Percentiles rank a stretch among this genome's conserved stretches.
Evolutionary conservation across 2,888 invertebrate species (phyloP).

Genomic region (Sussaba pulchella): DNA sequence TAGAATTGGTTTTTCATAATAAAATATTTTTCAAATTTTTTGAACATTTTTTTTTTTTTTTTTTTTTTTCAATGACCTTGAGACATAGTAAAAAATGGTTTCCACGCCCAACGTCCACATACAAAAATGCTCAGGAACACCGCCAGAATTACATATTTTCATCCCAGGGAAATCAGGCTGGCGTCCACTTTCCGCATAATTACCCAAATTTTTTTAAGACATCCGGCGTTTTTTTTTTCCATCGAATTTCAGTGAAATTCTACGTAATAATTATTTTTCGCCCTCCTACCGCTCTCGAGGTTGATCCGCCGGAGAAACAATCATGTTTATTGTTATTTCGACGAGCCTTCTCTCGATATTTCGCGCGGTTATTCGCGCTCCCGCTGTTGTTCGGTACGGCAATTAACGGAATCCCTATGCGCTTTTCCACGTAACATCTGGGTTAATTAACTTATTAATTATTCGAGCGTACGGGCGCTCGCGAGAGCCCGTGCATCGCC

Average conservation of each 20-base stretch:
- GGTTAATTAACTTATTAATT: conserved; percentile 59
- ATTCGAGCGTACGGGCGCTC: conserved; percentile 26
- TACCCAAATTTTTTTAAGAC: too few species aligned
- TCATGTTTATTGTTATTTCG: neutral
- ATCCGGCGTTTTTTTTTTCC: too few species aligned
- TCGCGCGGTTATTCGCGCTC: conserved; percentile 5
- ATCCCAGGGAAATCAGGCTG: too few species aligned
- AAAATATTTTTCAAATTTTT: too few species aligned
- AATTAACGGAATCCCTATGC: neutral
- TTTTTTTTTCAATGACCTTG: too few species aligned
- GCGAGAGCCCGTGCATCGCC: neutral
- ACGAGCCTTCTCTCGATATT: conserved; percentile 8
- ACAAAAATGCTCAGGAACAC: too few species aligned
- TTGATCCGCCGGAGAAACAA: neutral
- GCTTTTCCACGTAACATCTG: conserved; percentile 25
- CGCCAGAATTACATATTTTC: too few species aligned
- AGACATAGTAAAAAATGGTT: too few species aligned
- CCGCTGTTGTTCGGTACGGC: neutral
- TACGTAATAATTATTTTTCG: neutral
- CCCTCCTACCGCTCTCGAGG: conserved; percentile 2
- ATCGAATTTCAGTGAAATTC: conserved; percentile 16
- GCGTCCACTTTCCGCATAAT: too few species aligned
- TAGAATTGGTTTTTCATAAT: too few species aligned
- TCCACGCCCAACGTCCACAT: too few species aligned
- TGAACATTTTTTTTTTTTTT: too few species aligned